Evolutionary conservation across 2,888 invertebrate genomes (phyloP), one percentile per base, ranked within the genome.

Genomic region (Brachylomia viminalis): DNA sequence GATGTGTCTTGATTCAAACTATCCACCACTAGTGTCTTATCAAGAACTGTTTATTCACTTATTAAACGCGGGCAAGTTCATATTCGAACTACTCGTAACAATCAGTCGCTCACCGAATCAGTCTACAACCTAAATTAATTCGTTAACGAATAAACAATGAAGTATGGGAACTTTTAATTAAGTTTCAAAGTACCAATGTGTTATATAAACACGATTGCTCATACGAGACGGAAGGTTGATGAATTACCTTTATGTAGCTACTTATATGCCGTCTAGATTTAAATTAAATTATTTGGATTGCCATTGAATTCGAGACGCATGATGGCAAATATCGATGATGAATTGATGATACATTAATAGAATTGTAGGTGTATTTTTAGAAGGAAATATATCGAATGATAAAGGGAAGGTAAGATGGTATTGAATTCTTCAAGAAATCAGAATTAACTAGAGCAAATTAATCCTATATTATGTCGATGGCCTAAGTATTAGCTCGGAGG

Each of bases 151-250:
- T 75, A 52, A 62, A 71, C 72, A 68, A 38, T 54, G 23, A 56
- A 76, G 66, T 62, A 56, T 45, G 27, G n/a, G n/a, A 52, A 62
- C n/a, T 76, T 85, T 77, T 87, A 87, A 87, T 86, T 87, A 86
- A 81, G 69, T 79, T 85, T 77, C 61, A 59, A 72, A 81, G 66
- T 47, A n/a, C 27, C 49, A 59, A 52, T 42, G 30, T 33, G 38
- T 65, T 58, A 66, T 27, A 76, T 67, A 81, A 76, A 83, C 86
- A 80, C 49, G 42, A 77, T 66, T 67, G 71, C 45, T 79, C 69
- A 79, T 58, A 61, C 65, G 54, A 79, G 59, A 76, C 27, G 66
- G 66, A 83, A 73, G 87, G 79, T 83, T 75, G 77, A 87, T 86
- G 71, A 33, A 68, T 82, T 65, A 72, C 15, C 61, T 47, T 45